A percentile compares a stretch with the other conserved stretches of the same genome.
Conservation (phyloP, 2,888 invertebrate genomes). For the Bimastos eiseni region DNA sequence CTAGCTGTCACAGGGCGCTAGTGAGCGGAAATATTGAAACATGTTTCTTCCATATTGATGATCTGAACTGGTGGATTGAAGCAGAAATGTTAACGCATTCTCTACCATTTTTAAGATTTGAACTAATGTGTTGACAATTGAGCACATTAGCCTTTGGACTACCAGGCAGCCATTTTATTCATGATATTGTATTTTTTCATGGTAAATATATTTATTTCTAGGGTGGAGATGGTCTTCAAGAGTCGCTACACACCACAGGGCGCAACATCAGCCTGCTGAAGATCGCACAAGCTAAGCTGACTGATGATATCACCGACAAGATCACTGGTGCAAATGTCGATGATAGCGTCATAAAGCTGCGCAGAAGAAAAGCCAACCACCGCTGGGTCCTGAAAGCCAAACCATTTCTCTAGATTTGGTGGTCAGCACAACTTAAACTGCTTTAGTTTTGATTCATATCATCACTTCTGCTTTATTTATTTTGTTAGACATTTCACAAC, state of each 20-base stretch:
- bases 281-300: constrained; percentile 52
- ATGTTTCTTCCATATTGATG: too few relatives aligned
- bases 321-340: constrained; percentile 54
- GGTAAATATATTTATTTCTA: constrained; percentile 40
- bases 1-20: too few relatives aligned
- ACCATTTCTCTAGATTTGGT: constrained; percentile 8
- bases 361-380: constrained; percentile 57
- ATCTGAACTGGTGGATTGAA: not conserved
- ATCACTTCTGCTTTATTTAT: not conserved
- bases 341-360: constrained; percentile 54
- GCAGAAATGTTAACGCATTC: not conserved
- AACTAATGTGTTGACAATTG: not conserved
- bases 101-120: not conserved
- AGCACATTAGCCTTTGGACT: not conserved
- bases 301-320: constrained; percentile 58
- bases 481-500: not conserved
- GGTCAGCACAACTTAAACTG: not conserved
- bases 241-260: constrained; percentile 58
- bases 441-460: not conserved
- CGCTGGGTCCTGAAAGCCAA: constrained; percentile 50
- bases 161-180: not conserved
- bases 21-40: too few relatives aligned
- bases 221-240: constrained; percentile 57
- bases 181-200: not conserved
- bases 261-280: constrained; percentile 58